Evolutionary conservation across 2,888 invertebrate species (phyloP), one percentile per base, ranked within the genome.

Genomic region (Eurois occulta): DNA sequence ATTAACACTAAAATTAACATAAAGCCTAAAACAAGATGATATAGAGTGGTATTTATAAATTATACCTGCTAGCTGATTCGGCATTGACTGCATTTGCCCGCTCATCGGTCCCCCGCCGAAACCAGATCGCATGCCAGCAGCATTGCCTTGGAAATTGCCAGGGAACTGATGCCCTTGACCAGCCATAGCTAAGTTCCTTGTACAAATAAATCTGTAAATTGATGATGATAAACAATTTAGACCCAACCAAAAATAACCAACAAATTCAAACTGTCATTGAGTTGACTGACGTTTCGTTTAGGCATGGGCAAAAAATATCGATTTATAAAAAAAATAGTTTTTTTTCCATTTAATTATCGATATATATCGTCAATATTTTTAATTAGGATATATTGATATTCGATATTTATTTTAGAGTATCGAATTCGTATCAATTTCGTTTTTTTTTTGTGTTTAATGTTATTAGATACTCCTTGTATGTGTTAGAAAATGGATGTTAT

Each of bases 161-260:
- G 98, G 97, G 90, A 98, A 98, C 91, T 98, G 98, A 92, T 98
- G 98, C 58, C 98, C 98, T 90, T 98, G 98, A 7, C 98, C 98
- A 71, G 98, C 97, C 98, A 98, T 98, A 80, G 38, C 65, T 68
- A 21, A 28, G 11, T 62, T n/a, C 4, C 43, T 69, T 75, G 35
- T 18, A 7, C 21, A 38, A 69, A 38, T 65, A 52, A 52, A 18
- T 24, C 28, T 2, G 8, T 69, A 58, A 68, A 10, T 32, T 16
- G 0, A 24, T 38, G 0, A 24, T 38, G 16, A 6, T 66, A 35
- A 60, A 58, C 48, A 80, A 35, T n/a, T 18, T 13, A 8, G 0
- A 4, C 28, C 6, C 46, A 55, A 64, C n/a, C 60, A 55, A 80
- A 38, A 80, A 68, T 24, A 38, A 65, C 16, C 71, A 41, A 73